Evolutionary conservation across 2,888 invertebrate genomes (phyloP), one percentile per base, ranked within the genome.

Genomic region (Cerastis rubricosa): DNA sequence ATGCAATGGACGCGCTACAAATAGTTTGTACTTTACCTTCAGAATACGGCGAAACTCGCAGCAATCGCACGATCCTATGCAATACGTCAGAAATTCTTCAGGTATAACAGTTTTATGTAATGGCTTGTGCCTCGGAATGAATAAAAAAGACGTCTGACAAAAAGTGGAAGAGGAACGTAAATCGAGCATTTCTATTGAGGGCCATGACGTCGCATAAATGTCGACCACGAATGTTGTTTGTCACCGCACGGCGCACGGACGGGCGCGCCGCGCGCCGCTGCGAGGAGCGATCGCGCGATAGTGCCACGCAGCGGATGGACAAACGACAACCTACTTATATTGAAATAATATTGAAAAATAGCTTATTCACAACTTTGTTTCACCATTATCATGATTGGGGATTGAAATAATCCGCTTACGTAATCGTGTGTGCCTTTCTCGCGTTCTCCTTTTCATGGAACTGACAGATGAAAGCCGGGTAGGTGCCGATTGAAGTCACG

Each of bases 141-240:
- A 91, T 92, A 91, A 94, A 93, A 94, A 92, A 93, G 92, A 92
- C 88, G 91, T 93, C 90, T 89, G 87, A 92, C 91, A 93, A 94
- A 94, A 94, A 94, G 85, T 92, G 89, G 89, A 91, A 89, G 91
- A 92, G 91, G 92, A 93, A 93, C 92, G 92, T 94, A 93, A 94
- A 94, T 94, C 94, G 94, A 93, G 95, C 93, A 94, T 95, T 95
- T 95, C 95, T 95, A 96, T 96, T 94, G 95, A 96, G 92, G 90
- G 88, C 92, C 95, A 94, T 96, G 96, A 96, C 95, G 89, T 90
- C 90, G 96, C 96, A 96, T 94, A 96, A 96, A 94, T 90, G 94
- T 93, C 94, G 91, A 86, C 85, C 92, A 93, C 92, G 94, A 94
- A 95, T 95, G 94, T 94, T 95, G 95, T 96, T 95, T 96, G 96